Evolutionary conservation across 2,888 invertebrate genomes (phyloP), one percentile per base, ranked within the genome.

Genomic region (Willowsia nigromaculata): DNA sequence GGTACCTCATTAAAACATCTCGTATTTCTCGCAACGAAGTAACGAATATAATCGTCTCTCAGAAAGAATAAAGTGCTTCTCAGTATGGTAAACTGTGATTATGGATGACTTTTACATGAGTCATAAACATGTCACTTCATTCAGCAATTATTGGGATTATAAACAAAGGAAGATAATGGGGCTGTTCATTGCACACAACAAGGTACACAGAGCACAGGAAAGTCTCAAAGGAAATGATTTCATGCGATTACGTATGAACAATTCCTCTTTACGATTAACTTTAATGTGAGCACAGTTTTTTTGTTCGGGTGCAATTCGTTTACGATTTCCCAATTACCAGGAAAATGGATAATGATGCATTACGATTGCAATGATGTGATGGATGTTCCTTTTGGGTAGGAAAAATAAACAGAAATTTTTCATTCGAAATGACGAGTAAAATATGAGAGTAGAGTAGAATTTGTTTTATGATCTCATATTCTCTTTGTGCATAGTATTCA

Each of bases 111-210:
- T 62, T 85, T 85, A 83, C 83, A 85, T 85, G 85, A 86, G 22
- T 80, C 86, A 68, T 86, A 86, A 86, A 86, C 78, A 86, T 86
- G 80, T 80, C 86, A 76, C 47, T 74, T 25, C 27, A 7, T 27
- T 47, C 33, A 68, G n/a, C 37, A 5, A 37, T 13, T 62, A 33
- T 37, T n/a, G 4, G 13, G 37, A n/a, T 27, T 59, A 59, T 59
- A 59, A 59, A 59, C 59, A 59, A 59, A 59, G 18, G 27, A 27
- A 18, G 53, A 18, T 18, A 53, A 56, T 22, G 56, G 56, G 56
- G 18, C 25, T 22, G 56, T 56, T 22, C 22, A 56, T 22, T 22
- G 4, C 9, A 9, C 37, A 37, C 37, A 37, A 37, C 5, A 37
- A 37, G 9, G 9, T 37, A 37, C 4, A 37, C 37, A 37, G 5